These are phyloP conservation scores for Cotesia congregata DNA, from an alignment of 2,888 invertebrate species.

Conservation along the genomic window DNA sequence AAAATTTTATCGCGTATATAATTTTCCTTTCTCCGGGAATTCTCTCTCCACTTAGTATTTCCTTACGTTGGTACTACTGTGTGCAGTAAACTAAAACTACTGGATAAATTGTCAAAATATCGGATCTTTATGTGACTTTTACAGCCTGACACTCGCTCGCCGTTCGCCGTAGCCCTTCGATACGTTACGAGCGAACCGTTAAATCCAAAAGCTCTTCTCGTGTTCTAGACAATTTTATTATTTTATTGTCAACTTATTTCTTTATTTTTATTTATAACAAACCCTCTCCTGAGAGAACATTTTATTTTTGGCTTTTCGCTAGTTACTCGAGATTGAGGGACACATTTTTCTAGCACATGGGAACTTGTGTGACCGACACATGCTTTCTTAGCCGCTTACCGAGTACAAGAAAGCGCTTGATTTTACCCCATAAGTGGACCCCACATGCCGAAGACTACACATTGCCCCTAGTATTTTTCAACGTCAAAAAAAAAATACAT, in stretches of 20 bases:
- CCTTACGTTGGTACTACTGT: constrained; percentile 20
- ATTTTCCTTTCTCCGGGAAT: constrained; percentile 10
- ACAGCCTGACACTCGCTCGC: constrained; percentile 56
- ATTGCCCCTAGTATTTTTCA: neutral
- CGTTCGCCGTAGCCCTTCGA: constrained; percentile 51
- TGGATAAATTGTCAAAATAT: constrained; percentile 67
- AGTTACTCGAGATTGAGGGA: neutral
- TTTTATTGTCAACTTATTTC: constrained; percentile 40
- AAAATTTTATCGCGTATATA: constrained; percentile 62
- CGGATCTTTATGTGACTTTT: constrained; percentile 68
- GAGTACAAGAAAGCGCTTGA: constrained; percentile 40
- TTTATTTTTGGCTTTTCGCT: neutral
- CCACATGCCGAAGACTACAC: constrained; percentile 58
- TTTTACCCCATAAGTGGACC: constrained; percentile 62
- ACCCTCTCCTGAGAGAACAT: neutral
- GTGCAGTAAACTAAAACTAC: neutral
- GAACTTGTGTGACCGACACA: constrained; percentile 59
- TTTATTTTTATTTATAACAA: neutral
- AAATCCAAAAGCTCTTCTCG: constrained; percentile 61
- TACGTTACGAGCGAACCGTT: constrained; percentile 56
- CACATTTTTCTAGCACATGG: constrained; percentile 34
- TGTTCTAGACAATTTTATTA: constrained; percentile 38
- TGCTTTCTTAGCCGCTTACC: constrained; percentile 52
- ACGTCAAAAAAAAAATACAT: neutral
- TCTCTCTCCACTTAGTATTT: constrained; percentile 35